These are phyloP conservation scores for Norana najaformis DNA, from an alignment of 2,888 invertebrate species.

Conservation along the genomic window DNA sequence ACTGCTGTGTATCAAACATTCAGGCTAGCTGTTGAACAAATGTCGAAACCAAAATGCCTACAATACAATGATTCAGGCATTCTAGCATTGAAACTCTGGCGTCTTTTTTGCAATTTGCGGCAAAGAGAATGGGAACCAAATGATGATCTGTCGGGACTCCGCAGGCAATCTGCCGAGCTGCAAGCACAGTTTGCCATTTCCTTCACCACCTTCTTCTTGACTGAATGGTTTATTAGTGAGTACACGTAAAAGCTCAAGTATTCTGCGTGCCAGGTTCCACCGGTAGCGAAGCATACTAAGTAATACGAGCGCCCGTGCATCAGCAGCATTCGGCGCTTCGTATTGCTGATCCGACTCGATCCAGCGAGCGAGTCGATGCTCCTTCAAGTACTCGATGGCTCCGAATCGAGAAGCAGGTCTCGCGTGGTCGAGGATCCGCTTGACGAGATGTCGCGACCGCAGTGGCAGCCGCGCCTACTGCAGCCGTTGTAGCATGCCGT, in stretches of 20 bases:
- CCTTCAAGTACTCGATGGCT: conserved; percentile 15
- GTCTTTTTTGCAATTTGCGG: not conserved
- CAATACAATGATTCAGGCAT: not conserved
- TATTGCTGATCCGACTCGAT: not conserved
- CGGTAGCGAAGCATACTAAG: conserved; percentile 13
- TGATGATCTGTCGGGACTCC: not conserved
- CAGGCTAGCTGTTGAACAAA: not conserved
- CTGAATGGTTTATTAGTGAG: not conserved
- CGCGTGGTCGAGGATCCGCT: not conserved
- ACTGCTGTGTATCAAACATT: not conserved
- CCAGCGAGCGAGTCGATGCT: not conserved
- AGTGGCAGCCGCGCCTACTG: conserved; percentile 85
- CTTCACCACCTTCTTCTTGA: not conserved
- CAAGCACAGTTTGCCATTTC: not conserved
- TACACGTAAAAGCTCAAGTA: conserved; percentile 13
- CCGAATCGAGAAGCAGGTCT: conserved; percentile 14
- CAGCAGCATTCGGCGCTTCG: too few species aligned
- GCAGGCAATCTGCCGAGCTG: not conserved
- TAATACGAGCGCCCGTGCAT: not conserved
- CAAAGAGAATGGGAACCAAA: too few species aligned
- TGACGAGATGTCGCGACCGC: conserved; percentile 56
- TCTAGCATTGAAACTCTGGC: not conserved
- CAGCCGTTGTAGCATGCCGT: conserved; percentile 78
- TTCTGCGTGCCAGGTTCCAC: not conserved
- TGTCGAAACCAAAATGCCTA: not conserved